Evolutionary conservation across 2,113 vertebrate species (phyloP), one percentile per base, ranked within the genome.

Genomic region (Pelodiscus sinensis): DNA sequence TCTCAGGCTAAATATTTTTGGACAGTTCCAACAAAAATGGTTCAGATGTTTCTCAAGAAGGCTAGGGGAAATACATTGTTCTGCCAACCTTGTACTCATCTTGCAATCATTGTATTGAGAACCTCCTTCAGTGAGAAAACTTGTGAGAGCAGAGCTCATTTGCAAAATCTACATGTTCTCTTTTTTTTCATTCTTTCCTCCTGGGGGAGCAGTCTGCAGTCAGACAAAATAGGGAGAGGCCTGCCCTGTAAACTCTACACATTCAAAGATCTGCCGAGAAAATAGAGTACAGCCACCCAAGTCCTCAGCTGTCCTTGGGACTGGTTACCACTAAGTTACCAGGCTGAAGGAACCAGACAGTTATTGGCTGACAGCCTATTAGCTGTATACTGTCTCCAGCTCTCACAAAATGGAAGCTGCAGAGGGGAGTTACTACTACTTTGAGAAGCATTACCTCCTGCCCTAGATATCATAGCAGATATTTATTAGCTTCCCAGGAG

Each of bases 401-500:
- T 77, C 73, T 44, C 54, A 86, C 16, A 27, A 79, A 81, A n/a
- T 12, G 29, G 54, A 80, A 62, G 2, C n/a, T 18, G 31, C 54
- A 89, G 57, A 75, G 91, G 89, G 68, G 1, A 24, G 92, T 94
- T 96, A 92, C 90, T 60, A 25, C 58, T 91, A 6, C 93, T 93
- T 95, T 75, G 44, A 68, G 31, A n/a, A 68, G 22, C 57, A 58
- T 90, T 80, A 95, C 93, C 93, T 56, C 87, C 86, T 56, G 84
- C 90, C 87, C 95, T 92, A 82, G 75, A 89, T 93, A 96, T 96
- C 83, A 82, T 87, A 94, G 79, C 54, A 89, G 93, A 82, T 81
- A 91, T 12, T 77, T 75, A 68, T 52, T 89, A 94, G 93, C 91
- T 62, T 8, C 86, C 73, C 81, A 18, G 14, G 85, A 54, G 88